A percentile compares a stretch with the other conserved stretches of the same genome.
Evolutionary conservation across 2,797 vertebrate genomes (phyloP).

Genomic region (Lepidocolaptes lacrymiger): DNA sequence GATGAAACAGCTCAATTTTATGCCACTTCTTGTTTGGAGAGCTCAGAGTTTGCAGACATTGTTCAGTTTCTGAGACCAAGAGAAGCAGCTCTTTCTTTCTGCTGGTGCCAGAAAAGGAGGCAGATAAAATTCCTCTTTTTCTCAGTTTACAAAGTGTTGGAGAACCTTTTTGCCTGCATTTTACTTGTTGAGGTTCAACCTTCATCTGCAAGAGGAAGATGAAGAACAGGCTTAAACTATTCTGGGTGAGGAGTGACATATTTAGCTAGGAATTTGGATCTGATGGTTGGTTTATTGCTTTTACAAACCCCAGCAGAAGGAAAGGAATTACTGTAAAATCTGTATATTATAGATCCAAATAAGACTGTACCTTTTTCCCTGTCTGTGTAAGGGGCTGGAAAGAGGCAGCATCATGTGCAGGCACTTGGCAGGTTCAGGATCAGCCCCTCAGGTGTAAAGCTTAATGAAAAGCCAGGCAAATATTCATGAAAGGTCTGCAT

Average conservation of each 20-base stretch:
- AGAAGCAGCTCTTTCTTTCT: not conserved
- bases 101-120: not conserved
- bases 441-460: not conserved
- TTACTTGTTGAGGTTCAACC: not conserved
- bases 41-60: not conserved
- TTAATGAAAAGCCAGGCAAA: not conserved
- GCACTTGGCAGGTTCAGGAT: rapidly evolving
- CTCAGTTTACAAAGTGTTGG: not conserved
- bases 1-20: not conserved
- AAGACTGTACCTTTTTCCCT: rapidly evolving
- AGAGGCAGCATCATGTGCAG: rapidly evolving
- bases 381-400: not conserved
- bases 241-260: not conserved
- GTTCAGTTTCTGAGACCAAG: not conserved
- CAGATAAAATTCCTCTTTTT: not conserved
- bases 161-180: not conserved
- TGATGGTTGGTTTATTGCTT: not conserved
- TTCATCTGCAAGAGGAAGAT: not conserved
- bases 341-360: rapidly evolving
- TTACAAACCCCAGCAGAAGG: not conserved
- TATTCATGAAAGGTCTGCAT: constrained; percentile 20
- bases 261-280: not conserved
- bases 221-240: not conserved
- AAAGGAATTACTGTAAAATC: not conserved
- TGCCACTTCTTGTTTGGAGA: not conserved